Base-by-base conservation (phyloP, 1,140 invertebrate genomes). In the Branchinecta lindahli region DNA sequence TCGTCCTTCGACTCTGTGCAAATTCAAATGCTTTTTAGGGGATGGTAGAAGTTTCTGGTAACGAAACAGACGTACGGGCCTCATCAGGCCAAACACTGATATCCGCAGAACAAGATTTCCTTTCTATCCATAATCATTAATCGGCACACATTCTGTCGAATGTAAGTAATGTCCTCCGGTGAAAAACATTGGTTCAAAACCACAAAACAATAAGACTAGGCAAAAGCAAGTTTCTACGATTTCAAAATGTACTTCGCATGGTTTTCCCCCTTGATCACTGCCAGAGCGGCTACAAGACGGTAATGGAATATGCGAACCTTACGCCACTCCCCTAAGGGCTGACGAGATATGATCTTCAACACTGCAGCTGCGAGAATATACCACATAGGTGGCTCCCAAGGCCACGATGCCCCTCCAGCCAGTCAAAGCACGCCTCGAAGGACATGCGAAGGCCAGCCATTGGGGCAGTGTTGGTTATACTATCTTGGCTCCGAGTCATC, bases 241-340 rank as follows among this genome's bases (percentile, higher is more conserved):
- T 33, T 33, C 33, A 67, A 66, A 69, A 67, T 88, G 85, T 87
- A 76, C 80, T 76, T 78, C 80, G 80, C 84, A 87, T 87, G 86
- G 86, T 87, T 86, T 85, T 75, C 84, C 86, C 83, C 81, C 79
- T 78, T 82, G 80, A 61, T 87, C 82, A 83, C 75, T 20, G 83
- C 80, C 84, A 84, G 77, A 87, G 80, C 81, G 84, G 80, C 85
- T 88, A 78, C 81, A 83, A 81, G 80, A 80, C 82, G 83, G 79
- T 80, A 82, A 82, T 85, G 85, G 84, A 86, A 86, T 86, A 86
- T 86, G 85, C 81, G 18, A 21, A 45, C 46, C 21, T 21, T 18
- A 21, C 20, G 18, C 15, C 68, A 52, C 68, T 44, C 46, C 68
- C 68, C 15, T 0, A 69, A 45, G 45, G 68, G 68, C n/a, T 21